These are phyloP conservation scores for Polydrusus cervinus DNA, from an alignment of 2,888 invertebrate genomes.

Conservation along the genomic window DNA sequence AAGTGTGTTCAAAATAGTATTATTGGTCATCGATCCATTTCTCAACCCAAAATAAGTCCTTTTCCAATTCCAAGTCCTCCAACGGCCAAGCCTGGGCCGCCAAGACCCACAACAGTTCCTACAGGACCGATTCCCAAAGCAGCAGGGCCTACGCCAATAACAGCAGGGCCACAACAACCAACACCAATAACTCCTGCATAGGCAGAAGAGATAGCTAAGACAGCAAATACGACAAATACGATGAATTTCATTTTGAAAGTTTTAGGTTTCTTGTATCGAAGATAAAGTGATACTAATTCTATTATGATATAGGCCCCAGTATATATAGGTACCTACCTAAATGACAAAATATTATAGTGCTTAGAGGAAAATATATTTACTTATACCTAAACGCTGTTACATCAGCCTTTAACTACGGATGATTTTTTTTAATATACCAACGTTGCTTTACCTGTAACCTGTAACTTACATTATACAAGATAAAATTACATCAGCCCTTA, in stretches of 20 bases:
- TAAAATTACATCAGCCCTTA: too few relatives aligned
- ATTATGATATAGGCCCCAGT: background rate
- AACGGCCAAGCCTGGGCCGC: background rate
- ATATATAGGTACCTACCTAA: background rate
- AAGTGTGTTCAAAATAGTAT: conserved; percentile 1
- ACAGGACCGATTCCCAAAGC: background rate
- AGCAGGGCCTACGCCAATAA: background rate
- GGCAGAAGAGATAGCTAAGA: conserved; percentile 56
- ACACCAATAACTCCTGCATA: conserved; percentile 54
- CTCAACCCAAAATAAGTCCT: conserved; percentile 15
- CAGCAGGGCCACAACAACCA: conserved; percentile 13
- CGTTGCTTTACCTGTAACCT: too few relatives aligned
- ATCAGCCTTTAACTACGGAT: background rate
- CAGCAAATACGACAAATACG: conserved; percentile 56
- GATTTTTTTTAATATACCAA: background rate
- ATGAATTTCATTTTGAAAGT: conserved; percentile 60
- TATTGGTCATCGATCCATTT: background rate
- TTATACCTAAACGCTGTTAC: background rate
- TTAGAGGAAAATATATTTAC: background rate
- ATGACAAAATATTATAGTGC: background rate
- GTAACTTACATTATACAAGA: too few relatives aligned
- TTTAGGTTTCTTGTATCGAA: background rate
- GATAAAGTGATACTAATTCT: background rate
- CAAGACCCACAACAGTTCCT: background rate
- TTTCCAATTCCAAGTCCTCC: conserved; percentile 6